Evolutionary conservation across 2,797 vertebrate species (phyloP).

Genomic region (Acrossocheilus fasciatus): DNA sequence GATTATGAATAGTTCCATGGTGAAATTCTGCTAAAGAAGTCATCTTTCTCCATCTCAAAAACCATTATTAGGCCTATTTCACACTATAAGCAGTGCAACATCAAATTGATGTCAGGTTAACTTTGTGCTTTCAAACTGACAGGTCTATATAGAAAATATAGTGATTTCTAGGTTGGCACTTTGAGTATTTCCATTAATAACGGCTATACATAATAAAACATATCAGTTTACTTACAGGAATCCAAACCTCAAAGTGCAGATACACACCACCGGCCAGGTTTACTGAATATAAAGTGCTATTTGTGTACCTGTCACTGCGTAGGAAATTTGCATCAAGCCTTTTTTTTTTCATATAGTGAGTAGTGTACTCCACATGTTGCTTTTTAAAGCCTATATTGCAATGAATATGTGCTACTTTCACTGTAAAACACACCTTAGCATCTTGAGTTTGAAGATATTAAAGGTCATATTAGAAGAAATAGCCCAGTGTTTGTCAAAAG

Average conservation of each 20-base stretch:
- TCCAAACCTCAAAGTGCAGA: background rate
- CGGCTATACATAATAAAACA: background rate
- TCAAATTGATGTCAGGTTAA: background rate
- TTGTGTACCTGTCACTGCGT: background rate
- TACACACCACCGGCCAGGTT: background rate
- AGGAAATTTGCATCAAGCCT: background rate
- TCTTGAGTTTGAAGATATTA: slow-evolving; percentile 8
- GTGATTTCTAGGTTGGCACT: background rate
- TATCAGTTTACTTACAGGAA: background rate
- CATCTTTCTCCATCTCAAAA: background rate
- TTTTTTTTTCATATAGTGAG: background rate
- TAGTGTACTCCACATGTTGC: background rate
- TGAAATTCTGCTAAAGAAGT: background rate
- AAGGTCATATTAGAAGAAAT: background rate
- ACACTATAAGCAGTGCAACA: background rate
- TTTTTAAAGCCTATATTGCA: background rate
- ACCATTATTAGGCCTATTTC: background rate
- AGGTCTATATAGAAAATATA: background rate
- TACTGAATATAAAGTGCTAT: background rate
- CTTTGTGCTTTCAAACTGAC: background rate
- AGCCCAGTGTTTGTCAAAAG: background rate
- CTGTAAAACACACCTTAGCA: background rate
- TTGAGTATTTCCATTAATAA: background rate
- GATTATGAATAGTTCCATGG: background rate
- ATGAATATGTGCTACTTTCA: background rate